These are phyloP conservation scores for Mus musculus DNA, from an alignment of 2,113 vertebrate species.

Conservation along the genomic window GRCm39 chr2:51770001-51770500, in stretches of 20 bases:
- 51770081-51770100: neutral
- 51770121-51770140: neutral
- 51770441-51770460: neutral
- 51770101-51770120: neutral
- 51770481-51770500: neutral
- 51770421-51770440: slow-evolving; percentile 25
- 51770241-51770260: neutral
- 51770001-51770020: neutral
- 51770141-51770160: slow-evolving; percentile 32
- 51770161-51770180: slow-evolving; percentile 27
- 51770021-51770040: neutral
- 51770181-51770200: slow-evolving; percentile 26
- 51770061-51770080: neutral
- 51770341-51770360: slow-evolving; percentile 54
- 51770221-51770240: slow-evolving; percentile 31
- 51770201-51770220: neutral
- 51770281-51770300: slow-evolving; percentile 54
- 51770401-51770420: neutral
- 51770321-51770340: slow-evolving; percentile 37
- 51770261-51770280: slow-evolving; percentile 29
- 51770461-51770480: neutral
- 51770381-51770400: slow-evolving; percentile 13
- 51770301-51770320: slow-evolving; percentile 34
- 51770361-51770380: slow-evolving; percentile 45
- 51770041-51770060: neutral